Base-by-base conservation (phyloP, 1,140 invertebrate species). In the Coelopa frigida region DNA sequence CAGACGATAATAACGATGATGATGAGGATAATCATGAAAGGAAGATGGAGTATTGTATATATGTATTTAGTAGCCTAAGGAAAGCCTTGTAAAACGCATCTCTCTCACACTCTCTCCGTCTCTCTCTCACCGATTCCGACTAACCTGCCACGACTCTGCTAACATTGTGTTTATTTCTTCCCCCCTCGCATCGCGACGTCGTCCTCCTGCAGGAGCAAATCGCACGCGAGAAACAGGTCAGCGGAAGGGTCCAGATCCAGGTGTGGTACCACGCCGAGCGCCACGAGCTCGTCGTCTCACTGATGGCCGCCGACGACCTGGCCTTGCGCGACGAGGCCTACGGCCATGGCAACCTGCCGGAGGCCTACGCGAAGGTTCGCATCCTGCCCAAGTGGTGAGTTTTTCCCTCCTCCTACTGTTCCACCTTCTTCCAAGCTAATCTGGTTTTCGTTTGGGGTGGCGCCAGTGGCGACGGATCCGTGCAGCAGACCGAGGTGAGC, bases 221-320 rank as follows among this genome's bases (percentile, higher is more conserved):
- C 39, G 79, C 79, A 4, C 79, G 83, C 24, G 84, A 87, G 63
- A 77, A 81, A 46, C 78, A 80, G 55, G 81, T 88, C 45, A 81
- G 77, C 22, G 84, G 84, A 15, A 76, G 87, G 15, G 78, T 89
- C 17, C 87, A 90, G 70, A 78, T 92, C 49, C 87, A 90, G 70
- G 81, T 91, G 15, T 89, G 84, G 81, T 91, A 89, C 69, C 83
- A 89, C 57, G 78, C 81, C 17, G 87, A 89, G 54, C 76, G 85
- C 26, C 81, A 78, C 50, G 87, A 89, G 57, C 70, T 90, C 48
- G 83, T 89, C 2, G 84, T 90, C 7, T 84, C 86, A 4, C 78
- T 92, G 21, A 78, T 90, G 59, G 87, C 85, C 4, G 88, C 82
- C 6, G 86, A 90, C 56, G 87, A 89, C 68, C 73, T 92, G 49